phyloP scores from a whole-genome alignment of 2,888 invertebrate species.

The Chymomyza amoena region DNA sequence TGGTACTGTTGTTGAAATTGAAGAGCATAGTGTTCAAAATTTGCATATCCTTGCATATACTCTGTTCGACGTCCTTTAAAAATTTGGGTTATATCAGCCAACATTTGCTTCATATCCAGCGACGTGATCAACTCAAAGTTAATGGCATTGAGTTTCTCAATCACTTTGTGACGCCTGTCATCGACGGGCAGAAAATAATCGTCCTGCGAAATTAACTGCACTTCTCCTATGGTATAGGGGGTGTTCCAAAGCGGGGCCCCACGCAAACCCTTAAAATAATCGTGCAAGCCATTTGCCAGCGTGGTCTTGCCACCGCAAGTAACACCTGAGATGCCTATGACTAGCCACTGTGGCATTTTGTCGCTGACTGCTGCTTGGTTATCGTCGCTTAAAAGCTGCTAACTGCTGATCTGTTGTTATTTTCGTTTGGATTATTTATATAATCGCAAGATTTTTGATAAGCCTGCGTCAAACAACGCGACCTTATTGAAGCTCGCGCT shows the following conservation, averaged over 20 bases:
- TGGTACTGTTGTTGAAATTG: constrained; percentile 60
- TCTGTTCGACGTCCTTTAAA: constrained; percentile 67
- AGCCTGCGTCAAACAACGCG: neutral
- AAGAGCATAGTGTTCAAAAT: constrained; percentile 68
- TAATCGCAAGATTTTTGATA: constrained; percentile 15
- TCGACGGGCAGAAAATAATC: constrained; percentile 85
- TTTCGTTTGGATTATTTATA: constrained; percentile 4
- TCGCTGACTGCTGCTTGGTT: constrained; percentile 49
- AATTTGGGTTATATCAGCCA: constrained; percentile 80
- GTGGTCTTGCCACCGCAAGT: constrained; percentile 93
- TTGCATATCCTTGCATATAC: constrained; percentile 49
- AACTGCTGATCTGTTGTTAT: constrained; percentile 4
- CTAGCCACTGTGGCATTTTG: constrained; percentile 80
- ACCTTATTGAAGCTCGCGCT: constrained; percentile 11
- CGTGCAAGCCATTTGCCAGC: constrained; percentile 81
- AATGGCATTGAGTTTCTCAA: constrained; percentile 84
- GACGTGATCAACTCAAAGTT: constrained; percentile 88
- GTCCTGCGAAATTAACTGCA: constrained; percentile 85
- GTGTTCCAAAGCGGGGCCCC: constrained; percentile 73
- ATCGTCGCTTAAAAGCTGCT: constrained; percentile 14
- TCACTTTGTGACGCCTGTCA: constrained; percentile 83
- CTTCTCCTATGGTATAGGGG: constrained; percentile 76
- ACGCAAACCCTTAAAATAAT: constrained; percentile 72
- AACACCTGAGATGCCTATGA: constrained; percentile 88
- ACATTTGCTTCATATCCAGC: constrained; percentile 87